Percentiles rank a stretch among this genome's conserved stretches.
Evolutionary conservation across 2,888 invertebrate genomes (phyloP).

Genomic region (Sphinx pinastri): DNA sequence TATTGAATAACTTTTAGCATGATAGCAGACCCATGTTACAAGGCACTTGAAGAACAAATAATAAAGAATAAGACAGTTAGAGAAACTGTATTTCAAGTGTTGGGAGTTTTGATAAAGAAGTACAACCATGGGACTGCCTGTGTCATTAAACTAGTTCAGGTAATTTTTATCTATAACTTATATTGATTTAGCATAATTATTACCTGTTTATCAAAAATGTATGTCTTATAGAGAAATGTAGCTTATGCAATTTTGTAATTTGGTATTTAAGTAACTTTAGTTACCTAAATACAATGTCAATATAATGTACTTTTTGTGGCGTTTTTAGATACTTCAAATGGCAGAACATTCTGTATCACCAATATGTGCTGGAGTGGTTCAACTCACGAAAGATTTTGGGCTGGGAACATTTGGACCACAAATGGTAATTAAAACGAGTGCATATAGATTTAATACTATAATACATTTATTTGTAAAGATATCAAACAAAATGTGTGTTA

Average conservation of each 20-base stretch:
- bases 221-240: too few relatives aligned
- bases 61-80: constrained; percentile 86
- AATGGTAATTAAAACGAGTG: constrained; percentile 69
- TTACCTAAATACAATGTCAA: too few relatives aligned
- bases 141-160: constrained; percentile 87
- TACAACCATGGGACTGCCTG: constrained; percentile 93
- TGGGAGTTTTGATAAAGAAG: constrained; percentile 91
- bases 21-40: constrained; percentile 90
- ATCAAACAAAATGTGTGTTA: too few relatives aligned
- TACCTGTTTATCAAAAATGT: too few relatives aligned
- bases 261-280: too few relatives aligned
- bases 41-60: constrained; percentile 85
- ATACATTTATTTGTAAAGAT: too few relatives aligned
- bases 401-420: constrained; percentile 88
- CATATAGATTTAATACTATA: too few relatives aligned
- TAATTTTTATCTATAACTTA: constrained; percentile 39
- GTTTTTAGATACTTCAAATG: constrained; percentile 87
- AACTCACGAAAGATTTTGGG: constrained; percentile 87
- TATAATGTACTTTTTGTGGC: neutral
- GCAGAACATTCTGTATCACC: constrained; percentile 88
- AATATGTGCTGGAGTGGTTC: constrained; percentile 88
- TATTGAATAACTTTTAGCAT: constrained; percentile 73
- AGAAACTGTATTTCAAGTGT: constrained; percentile 89
- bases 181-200: too few relatives aligned
- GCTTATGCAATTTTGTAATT: too few relatives aligned